A percentile compares a stretch with the other conserved stretches of the same genome.
Evolutionary conservation across 2,113 vertebrate genomes (phyloP).

Genomic region (Hypomesus transpacificus): DNA sequence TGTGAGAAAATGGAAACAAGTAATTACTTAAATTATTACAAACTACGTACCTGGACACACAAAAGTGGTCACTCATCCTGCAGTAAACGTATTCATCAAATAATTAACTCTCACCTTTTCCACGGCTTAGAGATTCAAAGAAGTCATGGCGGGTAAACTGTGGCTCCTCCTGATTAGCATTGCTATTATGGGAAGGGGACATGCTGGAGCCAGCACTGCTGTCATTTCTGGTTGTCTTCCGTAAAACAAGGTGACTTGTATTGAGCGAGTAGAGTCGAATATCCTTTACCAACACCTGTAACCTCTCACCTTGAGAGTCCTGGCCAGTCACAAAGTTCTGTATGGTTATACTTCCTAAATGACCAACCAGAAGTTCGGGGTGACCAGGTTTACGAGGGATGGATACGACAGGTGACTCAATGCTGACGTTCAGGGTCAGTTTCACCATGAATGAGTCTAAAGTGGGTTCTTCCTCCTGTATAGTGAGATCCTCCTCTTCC

Average conservation of each 20-base stretch:
- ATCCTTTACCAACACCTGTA: constrained; percentile 92
- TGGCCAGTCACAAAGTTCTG: constrained; percentile 86
- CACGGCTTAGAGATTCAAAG: constrained; percentile 86
- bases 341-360: constrained; percentile 91
- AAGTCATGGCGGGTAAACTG: constrained; percentile 93
- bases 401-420: constrained; percentile 92
- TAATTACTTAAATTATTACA: neutral
- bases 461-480: constrained; percentile 54
- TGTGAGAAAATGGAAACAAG: constrained; percentile 15
- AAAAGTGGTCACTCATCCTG: neutral
- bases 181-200: constrained; percentile 45
- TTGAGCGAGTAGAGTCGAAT: constrained; percentile 94
- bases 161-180: constrained; percentile 74
- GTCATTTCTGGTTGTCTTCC: constrained; percentile 45
- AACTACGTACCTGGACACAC: neutral
- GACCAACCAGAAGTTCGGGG: constrained; percentile 88
- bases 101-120: constrained; percentile 79
- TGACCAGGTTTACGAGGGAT: constrained; percentile 91
- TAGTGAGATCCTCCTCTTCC: constrained; percentile 67
- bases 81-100: neutral
- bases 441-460: constrained; percentile 82
- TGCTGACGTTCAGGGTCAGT: constrained; percentile 87
- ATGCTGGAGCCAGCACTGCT: constrained; percentile 15
- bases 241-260: constrained; percentile 73
- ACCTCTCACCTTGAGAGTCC: constrained; percentile 78